Evolutionary conservation across 2,888 invertebrate species (phyloP).

Genomic region (Dicyrtoma fusca): DNA sequence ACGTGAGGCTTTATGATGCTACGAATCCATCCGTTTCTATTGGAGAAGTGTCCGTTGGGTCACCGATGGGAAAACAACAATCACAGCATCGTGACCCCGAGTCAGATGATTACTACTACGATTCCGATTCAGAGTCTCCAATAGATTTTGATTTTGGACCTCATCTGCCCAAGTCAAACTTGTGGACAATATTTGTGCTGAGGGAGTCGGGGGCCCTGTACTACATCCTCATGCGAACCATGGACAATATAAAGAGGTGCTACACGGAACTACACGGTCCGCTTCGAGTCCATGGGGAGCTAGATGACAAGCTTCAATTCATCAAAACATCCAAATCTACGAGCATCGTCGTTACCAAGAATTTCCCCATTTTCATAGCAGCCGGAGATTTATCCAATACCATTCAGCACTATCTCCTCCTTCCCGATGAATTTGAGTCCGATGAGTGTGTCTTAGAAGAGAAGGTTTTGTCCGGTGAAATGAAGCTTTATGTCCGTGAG

Average conservation of each 20-base stretch:
- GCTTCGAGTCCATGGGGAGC: conserved; percentile 18
- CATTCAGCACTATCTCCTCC: conserved; percentile 41
- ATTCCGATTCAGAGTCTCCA: conserved; percentile 43
- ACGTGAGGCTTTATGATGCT: conserved; percentile 17
- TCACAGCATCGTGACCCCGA: background rate
- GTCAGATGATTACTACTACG: conserved; percentile 25
- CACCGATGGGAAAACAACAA: background rate
- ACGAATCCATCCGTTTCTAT: background rate
- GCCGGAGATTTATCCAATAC: conserved; percentile 43
- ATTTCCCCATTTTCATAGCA: conserved; percentile 43
- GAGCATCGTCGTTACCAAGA: conserved; percentile 38
- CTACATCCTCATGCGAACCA: conserved; percentile 40
- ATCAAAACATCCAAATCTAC: conserved; percentile 18
- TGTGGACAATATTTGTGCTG: conserved; percentile 42
- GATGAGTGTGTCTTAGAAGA: conserved; percentile 45
- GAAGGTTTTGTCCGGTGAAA: conserved; percentile 41
- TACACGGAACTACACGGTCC: conserved; percentile 39
- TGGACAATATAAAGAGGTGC: conserved; percentile 17
- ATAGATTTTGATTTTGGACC: conserved; percentile 49
- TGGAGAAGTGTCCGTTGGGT: conserved; percentile 3
- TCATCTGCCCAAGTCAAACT: conserved; percentile 43
- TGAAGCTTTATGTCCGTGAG: conserved; percentile 40
- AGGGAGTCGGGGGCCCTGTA: conserved; percentile 43
- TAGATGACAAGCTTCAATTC: conserved; percentile 18
- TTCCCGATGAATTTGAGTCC: conserved; percentile 41